Evolutionary conservation across 2,888 invertebrate genomes (phyloP).

Genomic region (Hirtodrosophila cameraria): DNA sequence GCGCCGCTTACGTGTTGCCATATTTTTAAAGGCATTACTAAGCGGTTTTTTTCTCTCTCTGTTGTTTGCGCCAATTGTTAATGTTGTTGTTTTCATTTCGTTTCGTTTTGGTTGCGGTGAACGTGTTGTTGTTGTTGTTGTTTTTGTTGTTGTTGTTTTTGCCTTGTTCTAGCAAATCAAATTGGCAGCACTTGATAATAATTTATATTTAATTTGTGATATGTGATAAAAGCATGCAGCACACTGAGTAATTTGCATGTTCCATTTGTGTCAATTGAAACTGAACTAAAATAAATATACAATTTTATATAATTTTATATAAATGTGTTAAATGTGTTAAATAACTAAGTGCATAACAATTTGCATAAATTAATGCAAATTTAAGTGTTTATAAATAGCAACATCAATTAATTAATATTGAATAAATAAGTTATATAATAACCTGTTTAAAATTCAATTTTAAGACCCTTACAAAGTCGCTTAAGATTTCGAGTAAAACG

Average conservation of each 20-base stretch:
- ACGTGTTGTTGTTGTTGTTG: conserved; percentile 39
- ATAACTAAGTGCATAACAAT: neutral
- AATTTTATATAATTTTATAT: conserved; percentile 12
- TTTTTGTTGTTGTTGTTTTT: conserved; percentile 41
- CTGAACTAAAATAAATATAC: neutral
- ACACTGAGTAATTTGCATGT: conserved; percentile 27
- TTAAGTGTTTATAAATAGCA: neutral
- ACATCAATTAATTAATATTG: no score
- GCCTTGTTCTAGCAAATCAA: conserved; percentile 53
- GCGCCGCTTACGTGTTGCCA: conserved; percentile 77
- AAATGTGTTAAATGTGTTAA: neutral
- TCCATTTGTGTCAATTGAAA: conserved; percentile 7
- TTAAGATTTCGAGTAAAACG: no score
- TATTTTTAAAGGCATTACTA: conserved; percentile 80
- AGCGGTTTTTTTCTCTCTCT: conserved; percentile 61
- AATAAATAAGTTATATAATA: no score
- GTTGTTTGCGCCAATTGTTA: conserved; percentile 48
- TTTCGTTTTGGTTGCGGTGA: conserved; percentile 5
- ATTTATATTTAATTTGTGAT: conserved; percentile 68
- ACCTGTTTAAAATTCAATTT: no score
- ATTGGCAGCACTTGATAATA: conserved; percentile 67
- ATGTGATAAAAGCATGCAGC: conserved; percentile 59
- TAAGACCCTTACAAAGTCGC: no score
- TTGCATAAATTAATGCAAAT: neutral
- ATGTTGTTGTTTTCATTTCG: conserved; percentile 17